Conservation (phyloP, 2,113 vertebrate species). For the Paradoxurus hermaphroditus region DNA sequence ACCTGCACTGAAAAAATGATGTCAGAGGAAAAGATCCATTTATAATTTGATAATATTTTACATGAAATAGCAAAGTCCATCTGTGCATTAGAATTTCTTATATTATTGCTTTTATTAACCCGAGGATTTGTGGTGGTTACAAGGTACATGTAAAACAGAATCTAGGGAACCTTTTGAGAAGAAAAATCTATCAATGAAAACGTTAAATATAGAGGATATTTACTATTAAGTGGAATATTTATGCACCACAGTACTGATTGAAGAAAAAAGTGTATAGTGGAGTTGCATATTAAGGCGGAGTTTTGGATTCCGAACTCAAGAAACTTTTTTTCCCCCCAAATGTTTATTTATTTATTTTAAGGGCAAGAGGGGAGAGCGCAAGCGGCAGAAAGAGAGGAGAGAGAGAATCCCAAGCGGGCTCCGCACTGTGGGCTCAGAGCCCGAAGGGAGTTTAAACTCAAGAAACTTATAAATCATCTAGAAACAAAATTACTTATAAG, state of each 20-base stretch:
- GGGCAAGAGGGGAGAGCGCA: too few relatives aligned
- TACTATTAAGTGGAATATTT: background rate
- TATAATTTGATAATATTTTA: background rate
- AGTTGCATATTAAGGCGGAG: background rate
- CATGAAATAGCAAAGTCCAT: background rate
- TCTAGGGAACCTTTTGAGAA: background rate
- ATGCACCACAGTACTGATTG: background rate
- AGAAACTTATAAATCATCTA: background rate
- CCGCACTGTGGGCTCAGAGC: too few relatives aligned
- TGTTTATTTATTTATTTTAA: too few relatives aligned
- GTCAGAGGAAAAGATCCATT: background rate
- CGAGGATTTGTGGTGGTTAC: background rate
- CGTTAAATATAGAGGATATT: too few relatives aligned
- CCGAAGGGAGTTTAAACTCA: too few relatives aligned
- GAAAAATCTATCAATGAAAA: background rate
- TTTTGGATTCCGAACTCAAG: background rate
- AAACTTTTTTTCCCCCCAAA: too few relatives aligned
- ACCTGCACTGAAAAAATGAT: background rate
- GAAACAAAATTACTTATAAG: background rate
- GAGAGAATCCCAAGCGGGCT: too few relatives aligned
- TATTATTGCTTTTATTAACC: background rate
- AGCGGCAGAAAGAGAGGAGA: too few relatives aligned
- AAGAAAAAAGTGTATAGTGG: background rate
- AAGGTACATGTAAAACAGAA: background rate
- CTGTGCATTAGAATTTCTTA: background rate